Percentiles rank a stretch among this genome's conserved stretches.
These are phyloP conservation scores for Syngnathus typhle DNA, from an alignment of 2,113 vertebrate genomes.

Conservation along the genomic window DNA sequence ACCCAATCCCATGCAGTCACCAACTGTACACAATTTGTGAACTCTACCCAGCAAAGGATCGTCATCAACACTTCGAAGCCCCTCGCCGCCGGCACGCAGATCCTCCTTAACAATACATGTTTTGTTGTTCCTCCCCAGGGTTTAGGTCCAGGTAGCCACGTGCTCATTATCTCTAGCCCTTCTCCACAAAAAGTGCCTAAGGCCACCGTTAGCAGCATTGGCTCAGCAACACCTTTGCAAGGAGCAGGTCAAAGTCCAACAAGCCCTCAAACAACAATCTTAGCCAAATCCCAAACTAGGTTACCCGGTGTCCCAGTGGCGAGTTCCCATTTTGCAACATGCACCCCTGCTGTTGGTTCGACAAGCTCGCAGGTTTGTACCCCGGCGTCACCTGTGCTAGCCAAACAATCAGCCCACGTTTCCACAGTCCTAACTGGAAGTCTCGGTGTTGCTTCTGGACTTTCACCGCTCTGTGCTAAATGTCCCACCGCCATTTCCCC, in stretches of 20 bases:
- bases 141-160: slow-evolving; percentile 86
- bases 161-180: slow-evolving; percentile 82
- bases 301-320: slow-evolving; percentile 32
- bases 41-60: slow-evolving; percentile 81
- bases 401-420: slow-evolving; percentile 19
- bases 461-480: slow-evolving; percentile 9
- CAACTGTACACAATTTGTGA: slow-evolving; percentile 38
- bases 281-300: slow-evolving; percentile 32
- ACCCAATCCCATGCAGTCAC: slow-evolving; percentile 13
- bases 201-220: slow-evolving; percentile 22
- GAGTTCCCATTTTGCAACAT: slow-evolving; percentile 42
- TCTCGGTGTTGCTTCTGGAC: slow-evolving; percentile 17
- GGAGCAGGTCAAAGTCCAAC: slow-evolving; percentile 16
- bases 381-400: slow-evolving; percentile 23
- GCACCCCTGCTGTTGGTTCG: slow-evolving; percentile 30
- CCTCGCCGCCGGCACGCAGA: slow-evolving; percentile 89
- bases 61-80: slow-evolving; percentile 86
- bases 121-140: slow-evolving; percentile 93
- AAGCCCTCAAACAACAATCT: slow-evolving; percentile 25
- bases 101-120: slow-evolving; percentile 84
- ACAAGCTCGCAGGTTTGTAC: slow-evolving; percentile 18
- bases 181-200: slow-evolving; percentile 57
- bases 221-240: slow-evolving; percentile 25
- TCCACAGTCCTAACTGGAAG: slow-evolving; percentile 26
- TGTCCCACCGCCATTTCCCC: slow-evolving; percentile 25